phyloP scores from a whole-genome alignment of 2,888 invertebrate species.

The Pristionchus arcanus region DNA sequence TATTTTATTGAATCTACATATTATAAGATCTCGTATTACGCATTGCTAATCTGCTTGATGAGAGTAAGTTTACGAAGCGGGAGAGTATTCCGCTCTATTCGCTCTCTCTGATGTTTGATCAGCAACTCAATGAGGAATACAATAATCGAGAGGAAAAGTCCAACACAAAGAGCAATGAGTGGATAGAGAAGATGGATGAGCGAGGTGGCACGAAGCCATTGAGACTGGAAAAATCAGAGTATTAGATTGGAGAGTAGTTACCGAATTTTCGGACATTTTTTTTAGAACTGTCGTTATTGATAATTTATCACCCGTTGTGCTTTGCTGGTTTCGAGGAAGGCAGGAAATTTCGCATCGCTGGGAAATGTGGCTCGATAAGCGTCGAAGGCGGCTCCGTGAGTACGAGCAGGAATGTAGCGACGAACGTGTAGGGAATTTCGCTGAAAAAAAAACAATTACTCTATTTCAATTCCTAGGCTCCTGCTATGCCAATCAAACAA shows the following conservation, averaged over 20 bases:
- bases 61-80: not conserved
- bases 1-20: too few species aligned
- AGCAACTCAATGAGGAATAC: not conserved
- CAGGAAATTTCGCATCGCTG: not conserved
- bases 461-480: not conserved
- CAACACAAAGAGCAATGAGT: not conserved
- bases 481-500: too few species aligned
- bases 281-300: too few species aligned
- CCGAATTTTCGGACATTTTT: too few species aligned
- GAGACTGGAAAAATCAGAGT: not conserved
- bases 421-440: conserved; percentile 12
- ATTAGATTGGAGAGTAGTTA: too few species aligned
- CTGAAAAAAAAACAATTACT: not conserved
- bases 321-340: not conserved
- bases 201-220: not conserved
- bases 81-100: not conserved
- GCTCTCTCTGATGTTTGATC: not conserved
- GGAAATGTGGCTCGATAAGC: not conserved
- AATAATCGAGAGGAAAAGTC: not conserved
- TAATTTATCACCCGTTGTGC: not conserved
- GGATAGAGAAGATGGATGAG: not conserved
- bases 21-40: not conserved
- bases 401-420: conserved; percentile 22
- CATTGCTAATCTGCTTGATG: not conserved
- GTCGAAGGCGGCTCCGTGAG: not conserved